These are phyloP conservation scores for Aradophagus sp. DNA, from an alignment of 1,140 invertebrate species.

Conservation along the genomic window DNA sequence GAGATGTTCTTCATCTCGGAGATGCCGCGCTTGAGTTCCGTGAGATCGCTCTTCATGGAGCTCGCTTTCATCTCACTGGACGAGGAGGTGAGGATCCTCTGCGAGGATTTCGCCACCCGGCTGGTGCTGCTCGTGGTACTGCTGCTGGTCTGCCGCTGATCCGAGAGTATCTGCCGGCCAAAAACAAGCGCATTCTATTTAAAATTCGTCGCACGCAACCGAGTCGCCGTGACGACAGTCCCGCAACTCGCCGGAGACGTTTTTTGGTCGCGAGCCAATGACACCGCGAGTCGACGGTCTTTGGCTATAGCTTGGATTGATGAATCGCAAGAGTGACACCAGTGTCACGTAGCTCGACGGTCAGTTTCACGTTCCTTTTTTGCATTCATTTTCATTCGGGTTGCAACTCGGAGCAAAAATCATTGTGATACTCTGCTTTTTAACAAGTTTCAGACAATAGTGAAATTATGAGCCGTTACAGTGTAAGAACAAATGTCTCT, in stretches of 20 bases:
- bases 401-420: too few species aligned
- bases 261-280: conserved; percentile 49
- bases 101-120: conserved; percentile 56
- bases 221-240: conserved; percentile 42
- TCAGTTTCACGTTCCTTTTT: too few species aligned
- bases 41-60: conserved; percentile 76
- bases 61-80: conserved; percentile 74
- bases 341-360: too few species aligned
- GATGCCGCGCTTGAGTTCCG: conserved; percentile 76
- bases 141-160: conserved; percentile 56
- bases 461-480: too few species aligned
- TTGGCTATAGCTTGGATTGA: too few species aligned
- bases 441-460: too few species aligned
- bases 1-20: conserved; percentile 78
- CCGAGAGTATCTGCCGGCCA: conserved; percentile 55
- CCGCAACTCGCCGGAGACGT: conserved; percentile 24
- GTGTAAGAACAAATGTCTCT: too few species aligned
- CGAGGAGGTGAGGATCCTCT: conserved; percentile 70
- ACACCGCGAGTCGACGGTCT: conserved; percentile 24
- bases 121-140: conserved; percentile 56
- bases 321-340: too few species aligned
- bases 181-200: conserved; percentile 53
- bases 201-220: conserved; percentile 50
- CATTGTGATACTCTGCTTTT: too few species aligned
- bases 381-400: too few species aligned